These are phyloP conservation scores for Glaucidium brasilianum DNA, from an alignment of 2,113 vertebrate genomes.

Conservation along the genomic window DNA sequence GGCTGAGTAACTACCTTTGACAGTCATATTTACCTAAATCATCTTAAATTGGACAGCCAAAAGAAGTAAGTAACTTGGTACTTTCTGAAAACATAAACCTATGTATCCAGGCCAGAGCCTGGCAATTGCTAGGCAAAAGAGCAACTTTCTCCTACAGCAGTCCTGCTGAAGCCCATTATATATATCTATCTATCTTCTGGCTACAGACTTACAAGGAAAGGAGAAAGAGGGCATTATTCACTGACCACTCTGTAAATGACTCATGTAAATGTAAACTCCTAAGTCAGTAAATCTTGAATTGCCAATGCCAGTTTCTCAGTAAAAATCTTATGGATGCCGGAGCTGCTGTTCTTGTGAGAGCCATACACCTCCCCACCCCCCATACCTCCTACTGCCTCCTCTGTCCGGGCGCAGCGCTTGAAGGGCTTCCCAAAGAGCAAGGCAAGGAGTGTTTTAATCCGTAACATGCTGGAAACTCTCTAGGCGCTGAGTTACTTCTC, in stretches of 20 bases:
- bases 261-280: neutral
- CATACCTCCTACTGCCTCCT: neutral
- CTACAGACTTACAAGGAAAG: neutral
- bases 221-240: neutral
- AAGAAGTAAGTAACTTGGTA: neutral
- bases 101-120: neutral
- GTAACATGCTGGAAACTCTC: neutral
- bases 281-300: neutral
- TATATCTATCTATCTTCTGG: rapidly evolving
- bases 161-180: neutral
- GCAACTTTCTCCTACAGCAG: neutral
- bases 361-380: neutral
- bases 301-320: neutral
- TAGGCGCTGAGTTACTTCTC: neutral
- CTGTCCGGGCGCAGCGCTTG: neutral
- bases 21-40: neutral
- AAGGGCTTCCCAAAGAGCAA: neutral
- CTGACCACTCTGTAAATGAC: neutral
- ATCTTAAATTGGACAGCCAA: neutral
- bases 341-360: neutral
- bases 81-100: neutral
- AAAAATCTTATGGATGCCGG: neutral
- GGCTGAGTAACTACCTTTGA: neutral
- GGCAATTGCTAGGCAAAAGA: neutral
- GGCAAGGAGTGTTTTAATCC: neutral